These are phyloP conservation scores for Apodemus speciosus DNA, from an alignment of 2,113 vertebrate species.

Conservation along the genomic window DNA sequence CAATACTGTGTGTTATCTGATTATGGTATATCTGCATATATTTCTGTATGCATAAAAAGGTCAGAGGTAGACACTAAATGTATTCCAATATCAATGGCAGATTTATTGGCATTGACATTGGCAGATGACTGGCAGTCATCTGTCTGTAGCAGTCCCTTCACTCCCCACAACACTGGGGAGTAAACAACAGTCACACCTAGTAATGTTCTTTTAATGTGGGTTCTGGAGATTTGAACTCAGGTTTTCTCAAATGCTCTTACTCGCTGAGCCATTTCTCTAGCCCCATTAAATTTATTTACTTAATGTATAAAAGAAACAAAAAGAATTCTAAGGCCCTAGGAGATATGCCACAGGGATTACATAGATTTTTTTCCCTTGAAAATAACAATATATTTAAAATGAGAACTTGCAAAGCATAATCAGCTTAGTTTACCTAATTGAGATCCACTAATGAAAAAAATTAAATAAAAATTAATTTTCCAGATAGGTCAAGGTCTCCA, in stretches of 20 bases:
- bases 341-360: neutral
- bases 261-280: neutral
- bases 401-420: neutral
- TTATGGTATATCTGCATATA: neutral
- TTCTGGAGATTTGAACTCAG: neutral
- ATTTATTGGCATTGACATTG: too few relatives aligned
- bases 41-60: neutral
- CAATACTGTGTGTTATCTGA: neutral
- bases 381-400: constrained; percentile 25
- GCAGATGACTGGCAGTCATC: too few relatives aligned
- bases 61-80: neutral
- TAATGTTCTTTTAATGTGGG: neutral
- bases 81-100: too few relatives aligned
- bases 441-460: constrained; percentile 3
- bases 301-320: neutral
- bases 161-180: too few relatives aligned
- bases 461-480: neutral
- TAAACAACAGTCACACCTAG: too few relatives aligned
- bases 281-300: neutral
- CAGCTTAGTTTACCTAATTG: constrained; percentile 51
- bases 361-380: neutral
- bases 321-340: neutral
- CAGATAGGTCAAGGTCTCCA: neutral
- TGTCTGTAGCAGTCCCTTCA: too few relatives aligned
- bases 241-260: neutral